These are phyloP conservation scores for Pheosia tremula DNA, from an alignment of 2,888 invertebrate species.

Conservation along the genomic window DNA sequence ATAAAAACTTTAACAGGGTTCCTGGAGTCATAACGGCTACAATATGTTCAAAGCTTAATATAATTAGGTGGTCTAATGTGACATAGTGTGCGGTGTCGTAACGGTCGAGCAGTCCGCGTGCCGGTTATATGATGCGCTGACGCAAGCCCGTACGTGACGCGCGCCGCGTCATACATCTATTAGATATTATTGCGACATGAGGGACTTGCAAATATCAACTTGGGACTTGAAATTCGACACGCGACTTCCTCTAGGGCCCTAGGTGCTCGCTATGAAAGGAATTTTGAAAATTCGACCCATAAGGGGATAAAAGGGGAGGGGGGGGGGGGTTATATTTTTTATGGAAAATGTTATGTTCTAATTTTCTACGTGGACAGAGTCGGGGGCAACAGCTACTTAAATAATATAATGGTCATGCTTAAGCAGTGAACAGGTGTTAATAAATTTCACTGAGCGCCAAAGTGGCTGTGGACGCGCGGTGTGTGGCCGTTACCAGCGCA, in stretches of 20 bases:
- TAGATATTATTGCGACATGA: neutral
- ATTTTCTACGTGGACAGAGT: too few relatives aligned
- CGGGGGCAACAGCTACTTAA: neutral
- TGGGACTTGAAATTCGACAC: too few relatives aligned
- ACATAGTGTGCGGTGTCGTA: conserved; percentile 8
- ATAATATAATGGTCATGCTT: neutral
- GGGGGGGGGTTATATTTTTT: too few relatives aligned
- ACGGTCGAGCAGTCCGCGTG: conserved; percentile 25
- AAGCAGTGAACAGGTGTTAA: conserved; percentile 36
- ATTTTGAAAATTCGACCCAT: too few relatives aligned
- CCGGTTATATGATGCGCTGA: conserved; percentile 30
- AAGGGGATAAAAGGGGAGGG: too few relatives aligned
- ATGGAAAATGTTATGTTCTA: too few relatives aligned
- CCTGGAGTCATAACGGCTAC: neutral
- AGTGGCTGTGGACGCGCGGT: conserved; percentile 20
- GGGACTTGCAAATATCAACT: too few relatives aligned
- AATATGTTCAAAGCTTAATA: neutral
- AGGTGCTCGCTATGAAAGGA: too few relatives aligned
- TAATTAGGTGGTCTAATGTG: neutral
- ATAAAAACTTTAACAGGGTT: too few relatives aligned
- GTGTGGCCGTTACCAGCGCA: conserved; percentile 27
- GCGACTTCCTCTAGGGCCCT: too few relatives aligned
- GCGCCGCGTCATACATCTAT: conserved; percentile 11
- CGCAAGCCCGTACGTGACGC: conserved; percentile 19
- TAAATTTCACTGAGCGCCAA: conserved; percentile 44